These are phyloP conservation scores for Schlechtendalia chinensis DNA, from an alignment of 1,140 invertebrate genomes.

Conservation along the genomic window DNA sequence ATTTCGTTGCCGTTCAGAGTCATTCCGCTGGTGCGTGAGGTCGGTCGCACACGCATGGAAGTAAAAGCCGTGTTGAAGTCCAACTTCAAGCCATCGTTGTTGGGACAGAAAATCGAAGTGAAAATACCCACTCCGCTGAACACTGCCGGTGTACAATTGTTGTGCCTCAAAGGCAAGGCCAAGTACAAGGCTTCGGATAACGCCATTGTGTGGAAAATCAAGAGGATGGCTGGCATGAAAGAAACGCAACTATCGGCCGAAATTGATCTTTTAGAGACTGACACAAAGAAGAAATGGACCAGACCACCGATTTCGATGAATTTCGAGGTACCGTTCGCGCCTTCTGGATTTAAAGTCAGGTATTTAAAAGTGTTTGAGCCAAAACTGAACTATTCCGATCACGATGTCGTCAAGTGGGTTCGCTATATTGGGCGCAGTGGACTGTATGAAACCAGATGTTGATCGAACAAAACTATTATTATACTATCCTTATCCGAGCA, in stretches of 20 bases:
- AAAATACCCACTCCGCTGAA: constrained; percentile 98
- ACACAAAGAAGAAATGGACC: constrained; percentile 99
- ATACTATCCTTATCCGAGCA: neutral
- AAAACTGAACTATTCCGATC: constrained; percentile 99
- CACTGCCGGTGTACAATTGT: constrained; percentile 97
- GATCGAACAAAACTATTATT: constrained; percentile 55
- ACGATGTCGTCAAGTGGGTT: constrained; percentile 99
- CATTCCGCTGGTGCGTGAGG: constrained; percentile 96
- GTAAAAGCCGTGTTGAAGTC: constrained; percentile 99
- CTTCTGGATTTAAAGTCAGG: constrained; percentile 97
- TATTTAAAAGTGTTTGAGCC: constrained; percentile 99
- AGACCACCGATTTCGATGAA: constrained; percentile 99
- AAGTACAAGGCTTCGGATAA: constrained; percentile 99
- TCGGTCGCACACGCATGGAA: constrained; percentile 98
- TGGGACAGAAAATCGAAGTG: constrained; percentile 99
- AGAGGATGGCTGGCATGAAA: constrained; percentile 99
- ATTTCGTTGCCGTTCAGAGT: constrained; percentile 99
- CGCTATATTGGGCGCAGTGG: constrained; percentile 98
- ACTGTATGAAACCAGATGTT: constrained; percentile 98
- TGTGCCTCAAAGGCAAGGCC: constrained; percentile 98
- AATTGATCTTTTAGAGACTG: constrained; percentile 98
- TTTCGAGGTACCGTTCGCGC: constrained; percentile 94
- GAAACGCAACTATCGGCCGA: constrained; percentile 99
- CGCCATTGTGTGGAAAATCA: constrained; percentile 99
- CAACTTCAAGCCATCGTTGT: constrained; percentile 97